Percentiles rank a stretch among this genome's conserved stretches.
phyloP scores from a whole-genome alignment of 2,113 vertebrate genomes.

The Corythoichthys intestinalis region DNA sequence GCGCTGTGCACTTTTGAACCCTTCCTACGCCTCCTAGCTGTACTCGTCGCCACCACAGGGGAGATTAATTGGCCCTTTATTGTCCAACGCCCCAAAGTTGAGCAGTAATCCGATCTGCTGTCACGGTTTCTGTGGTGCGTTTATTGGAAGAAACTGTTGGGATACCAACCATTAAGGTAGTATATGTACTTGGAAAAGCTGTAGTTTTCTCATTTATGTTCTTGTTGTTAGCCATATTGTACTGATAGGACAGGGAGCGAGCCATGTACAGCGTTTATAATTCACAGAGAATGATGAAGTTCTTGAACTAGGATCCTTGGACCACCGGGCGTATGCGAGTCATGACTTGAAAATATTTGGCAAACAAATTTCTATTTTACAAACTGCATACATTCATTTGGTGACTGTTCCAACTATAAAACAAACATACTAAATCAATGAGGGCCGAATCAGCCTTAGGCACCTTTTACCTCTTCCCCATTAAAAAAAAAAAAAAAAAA shows the following conservation, averaged over 20 bases:
- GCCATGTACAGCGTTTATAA: neutral
- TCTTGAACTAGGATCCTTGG: neutral
- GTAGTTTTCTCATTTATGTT: neutral
- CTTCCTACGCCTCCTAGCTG: slow-evolving; percentile 30
- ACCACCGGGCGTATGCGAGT: too few species aligned
- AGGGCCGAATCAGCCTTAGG: too few species aligned
- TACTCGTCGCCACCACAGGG: neutral
- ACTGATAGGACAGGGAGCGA: neutral
- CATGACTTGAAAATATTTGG: too few species aligned
- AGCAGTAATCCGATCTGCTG: slow-evolving; percentile 3
- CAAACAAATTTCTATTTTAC: too few species aligned
- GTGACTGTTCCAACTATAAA: neutral
- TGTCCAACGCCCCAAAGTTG: neutral
- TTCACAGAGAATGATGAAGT: neutral
- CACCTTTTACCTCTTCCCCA: too few species aligned
- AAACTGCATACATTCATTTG: neutral
- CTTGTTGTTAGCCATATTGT: neutral
- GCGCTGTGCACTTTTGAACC: slow-evolving; percentile 34
- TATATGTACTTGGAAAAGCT: neutral
- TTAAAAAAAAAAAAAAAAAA: too few species aligned
- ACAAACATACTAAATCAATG: neutral
- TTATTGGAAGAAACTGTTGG: neutral
- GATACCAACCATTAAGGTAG: neutral
- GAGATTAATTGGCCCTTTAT: slow-evolving; percentile 21
- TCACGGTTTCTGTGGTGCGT: neutral